Conservation (phyloP, 2,888 invertebrate genomes). For the Lottia scabra region DNA sequence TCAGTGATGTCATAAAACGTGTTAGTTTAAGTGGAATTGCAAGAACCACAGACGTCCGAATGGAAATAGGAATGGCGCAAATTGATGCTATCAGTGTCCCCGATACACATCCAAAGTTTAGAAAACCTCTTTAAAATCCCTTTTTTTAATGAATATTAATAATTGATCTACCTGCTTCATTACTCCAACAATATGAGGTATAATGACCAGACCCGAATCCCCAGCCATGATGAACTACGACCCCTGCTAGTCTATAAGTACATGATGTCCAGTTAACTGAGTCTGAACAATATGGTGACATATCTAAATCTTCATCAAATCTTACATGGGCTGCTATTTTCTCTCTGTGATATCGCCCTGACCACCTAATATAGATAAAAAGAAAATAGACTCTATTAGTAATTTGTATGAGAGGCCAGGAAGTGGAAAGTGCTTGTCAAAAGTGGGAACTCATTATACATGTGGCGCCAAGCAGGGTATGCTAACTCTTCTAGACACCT, state of each 20-base stretch:
- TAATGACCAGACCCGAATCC: slow-evolving; percentile 69
- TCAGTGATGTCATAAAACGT: no score
- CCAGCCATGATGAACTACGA: slow-evolving; percentile 67
- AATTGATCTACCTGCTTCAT: slow-evolving; percentile 60
- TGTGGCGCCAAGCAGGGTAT: no score
- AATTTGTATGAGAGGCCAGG: neutral
- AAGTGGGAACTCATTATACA: no score
- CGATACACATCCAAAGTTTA: no score
- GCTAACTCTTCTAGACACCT: no score
- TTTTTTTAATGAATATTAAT: no score
- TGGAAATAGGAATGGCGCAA: no score
- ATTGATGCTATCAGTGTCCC: no score
- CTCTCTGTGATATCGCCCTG: slow-evolving; percentile 61
- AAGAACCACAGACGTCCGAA: no score
- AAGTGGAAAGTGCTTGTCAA: no score
- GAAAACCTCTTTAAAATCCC: no score
- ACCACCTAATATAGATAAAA: slow-evolving; percentile 58
- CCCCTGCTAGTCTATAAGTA: slow-evolving; percentile 60
- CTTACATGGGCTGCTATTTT: slow-evolving; percentile 65
- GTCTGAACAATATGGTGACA: slow-evolving; percentile 54
- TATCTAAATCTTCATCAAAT: slow-evolving; percentile 61
- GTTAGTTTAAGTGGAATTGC: no score
- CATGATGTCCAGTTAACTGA: slow-evolving; percentile 17
- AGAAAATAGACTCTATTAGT: neutral
- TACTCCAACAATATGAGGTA: slow-evolving; percentile 65